A percentile compares a stretch with the other conserved stretches of the same genome.
Conservation (phyloP, 2,888 invertebrate species). For the Lochmaea crataegi region DNA sequence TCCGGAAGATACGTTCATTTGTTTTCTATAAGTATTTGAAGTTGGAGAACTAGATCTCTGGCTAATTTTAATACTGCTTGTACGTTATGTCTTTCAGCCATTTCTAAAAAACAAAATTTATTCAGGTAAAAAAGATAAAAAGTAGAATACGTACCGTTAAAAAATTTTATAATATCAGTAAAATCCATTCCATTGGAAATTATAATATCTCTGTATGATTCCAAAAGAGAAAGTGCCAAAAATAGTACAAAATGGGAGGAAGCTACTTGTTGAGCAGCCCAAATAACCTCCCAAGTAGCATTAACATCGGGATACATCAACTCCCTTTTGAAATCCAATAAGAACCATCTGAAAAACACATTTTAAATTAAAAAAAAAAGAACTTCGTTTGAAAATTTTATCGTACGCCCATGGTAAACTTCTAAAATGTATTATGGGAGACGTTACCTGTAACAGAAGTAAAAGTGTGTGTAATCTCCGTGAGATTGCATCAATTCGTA, state of each 20-base stretch:
- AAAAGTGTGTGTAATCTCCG: slow-evolving; percentile 97
- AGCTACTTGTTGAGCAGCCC: slow-evolving; percentile 90
- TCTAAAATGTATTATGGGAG: not conserved
- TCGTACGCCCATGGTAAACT: too few relatives aligned
- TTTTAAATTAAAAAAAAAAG: not conserved
- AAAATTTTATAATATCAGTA: slow-evolving; percentile 97
- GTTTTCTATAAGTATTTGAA: slow-evolving; percentile 93
- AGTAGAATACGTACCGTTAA: slow-evolving; percentile 79
- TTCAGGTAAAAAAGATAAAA: not conserved
- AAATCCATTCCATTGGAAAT: slow-evolving; percentile 97
- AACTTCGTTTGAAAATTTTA: too few relatives aligned
- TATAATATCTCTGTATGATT: slow-evolving; percentile 94
- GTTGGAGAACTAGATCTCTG: slow-evolving; percentile 86
- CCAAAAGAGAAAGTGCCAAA: slow-evolving; percentile 89
- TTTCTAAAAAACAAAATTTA: slow-evolving; percentile 76
- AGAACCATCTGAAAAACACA: slow-evolving; percentile 79
- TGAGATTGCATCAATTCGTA: slow-evolving; percentile 95
- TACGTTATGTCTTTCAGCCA: slow-evolving; percentile 95
- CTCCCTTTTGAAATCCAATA: slow-evolving; percentile 95
- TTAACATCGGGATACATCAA: slow-evolving; percentile 94
- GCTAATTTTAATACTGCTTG: slow-evolving; percentile 84
- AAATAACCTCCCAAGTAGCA: slow-evolving; percentile 93
- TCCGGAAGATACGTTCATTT: slow-evolving; percentile 68
- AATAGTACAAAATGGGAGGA: slow-evolving; percentile 93
- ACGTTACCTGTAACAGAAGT: slow-evolving; percentile 85